Base-by-base conservation (phyloP, 2,888 invertebrate genomes). In the Silvanus unidentatus region DNA sequence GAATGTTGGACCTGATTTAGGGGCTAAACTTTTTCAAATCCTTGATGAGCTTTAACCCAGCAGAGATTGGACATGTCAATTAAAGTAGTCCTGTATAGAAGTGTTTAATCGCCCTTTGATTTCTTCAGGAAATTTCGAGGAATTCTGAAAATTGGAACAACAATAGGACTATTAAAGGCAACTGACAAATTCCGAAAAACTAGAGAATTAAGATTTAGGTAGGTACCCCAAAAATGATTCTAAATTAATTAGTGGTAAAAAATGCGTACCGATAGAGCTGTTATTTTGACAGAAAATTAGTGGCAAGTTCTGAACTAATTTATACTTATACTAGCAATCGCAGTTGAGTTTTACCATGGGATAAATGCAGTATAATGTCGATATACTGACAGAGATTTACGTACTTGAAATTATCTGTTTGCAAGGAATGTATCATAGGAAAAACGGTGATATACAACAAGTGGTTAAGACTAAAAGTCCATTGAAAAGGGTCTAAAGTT, bases 271-370 rank as follows among this genome's bases (percentile, higher is more conserved):
- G 62, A 66, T 66, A 58, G 62, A 62, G 61, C 57, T 62, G 63
- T 64, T 65, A 59, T 62, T 62, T 64, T 64, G 66, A 68, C 66
- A 66, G 67, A 66, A 69, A 70, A 70, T 69, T 70, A 68, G 69
- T 65, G 69, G 64, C 65, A 59, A 61, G 60, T 62, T 61, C 58
- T 58, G 58, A 57, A 60, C 64, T 68, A 68, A 70, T 70, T 70
- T 70, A 70, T 69, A 68, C 68, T 70, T 68, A 68, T 64, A 62
- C 60, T 62, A 58, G 63, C 64, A 63, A 65, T 65, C 64, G 63
- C 60, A 62, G 63, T 58, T 62, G 58, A 66, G 62, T 63, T 66
- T 64, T 62, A 65, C 66, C 64, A 63, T 58, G 66, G n/a, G 65
- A 66, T 68, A 69, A 67, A 61, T 59, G 64, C 60, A 58, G 59